These are phyloP conservation scores for Chiridota heheva DNA, from an alignment of 35 echinoderm and acorn worm genomes.

Conservation along the genomic window DNA sequence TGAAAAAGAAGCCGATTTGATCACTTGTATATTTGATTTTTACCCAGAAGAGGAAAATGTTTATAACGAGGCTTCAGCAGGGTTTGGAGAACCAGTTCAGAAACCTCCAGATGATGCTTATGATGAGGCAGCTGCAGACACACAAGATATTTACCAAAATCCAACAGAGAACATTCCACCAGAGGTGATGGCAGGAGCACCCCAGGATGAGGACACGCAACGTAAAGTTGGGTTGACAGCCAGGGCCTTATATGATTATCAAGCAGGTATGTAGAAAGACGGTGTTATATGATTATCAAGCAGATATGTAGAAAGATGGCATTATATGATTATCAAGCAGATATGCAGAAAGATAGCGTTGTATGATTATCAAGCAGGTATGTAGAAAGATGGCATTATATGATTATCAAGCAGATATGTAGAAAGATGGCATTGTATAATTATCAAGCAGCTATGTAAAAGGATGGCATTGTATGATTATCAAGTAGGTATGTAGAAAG, in stretches of 20 bases:
- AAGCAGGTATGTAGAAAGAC: conserved; percentile 44
- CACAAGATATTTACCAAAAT: not conserved
- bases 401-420: too few species aligned
- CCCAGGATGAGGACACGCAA: not conserved
- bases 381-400: too few species aligned
- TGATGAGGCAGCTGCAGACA: conserved; percentile 6
- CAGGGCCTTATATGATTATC: conserved; percentile 76
- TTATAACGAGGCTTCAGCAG: not conserved
- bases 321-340: too few species aligned
- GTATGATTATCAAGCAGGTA: too few species aligned
- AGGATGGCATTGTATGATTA: too few species aligned
- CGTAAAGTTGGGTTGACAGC: conserved; percentile 33
- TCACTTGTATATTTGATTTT: not conserved
- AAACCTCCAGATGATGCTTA: conserved; percentile 8
- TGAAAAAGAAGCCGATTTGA: too few species aligned
- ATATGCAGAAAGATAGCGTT: too few species aligned
- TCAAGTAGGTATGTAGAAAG: too few species aligned
- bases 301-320: too few species aligned
- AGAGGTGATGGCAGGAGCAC: not conserved
- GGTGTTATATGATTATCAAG: too few species aligned
- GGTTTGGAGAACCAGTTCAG: not conserved
- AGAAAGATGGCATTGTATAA: too few species aligned
- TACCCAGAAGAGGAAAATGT: not conserved
- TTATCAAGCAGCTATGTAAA: too few species aligned
- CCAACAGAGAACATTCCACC: not conserved